A percentile compares a stretch with the other conserved stretches of the same genome.
Evolutionary conservation across 2,113 vertebrate genomes (phyloP).

Genomic region (Nannospalax galili): DNA sequence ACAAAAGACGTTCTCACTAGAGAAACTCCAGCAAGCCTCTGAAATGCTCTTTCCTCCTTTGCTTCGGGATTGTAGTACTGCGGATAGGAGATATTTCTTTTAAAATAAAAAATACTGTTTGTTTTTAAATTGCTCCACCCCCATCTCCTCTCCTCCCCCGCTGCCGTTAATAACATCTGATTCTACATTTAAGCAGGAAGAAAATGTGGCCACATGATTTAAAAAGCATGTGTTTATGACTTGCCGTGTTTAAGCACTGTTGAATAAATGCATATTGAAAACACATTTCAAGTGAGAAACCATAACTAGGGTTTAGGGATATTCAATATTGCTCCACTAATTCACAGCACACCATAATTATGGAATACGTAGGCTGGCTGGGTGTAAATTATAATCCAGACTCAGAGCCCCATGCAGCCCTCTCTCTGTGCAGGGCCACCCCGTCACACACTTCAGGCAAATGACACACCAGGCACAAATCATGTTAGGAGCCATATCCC

Average conservation of each 20-base stretch:
- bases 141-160: neutral
- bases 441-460: slow-evolving; percentile 61
- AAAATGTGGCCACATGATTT: slow-evolving; percentile 77
- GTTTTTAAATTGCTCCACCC: slow-evolving; percentile 54
- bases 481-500: slow-evolving; percentile 47
- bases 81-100: slow-evolving; percentile 60
- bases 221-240: slow-evolving; percentile 81
- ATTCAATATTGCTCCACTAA: slow-evolving; percentile 80
- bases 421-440: neutral
- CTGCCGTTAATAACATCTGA: slow-evolving; percentile 72
- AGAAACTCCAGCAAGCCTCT: slow-evolving; percentile 38
- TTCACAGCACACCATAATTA: slow-evolving; percentile 82
- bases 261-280: slow-evolving; percentile 83
- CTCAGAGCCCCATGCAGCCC: neutral
- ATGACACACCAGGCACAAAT: slow-evolving; percentile 74
- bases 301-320: slow-evolving; percentile 78
- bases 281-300: slow-evolving; percentile 82
- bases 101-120: slow-evolving; percentile 69
- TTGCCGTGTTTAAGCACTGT: slow-evolving; percentile 81
- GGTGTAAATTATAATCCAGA: slow-evolving; percentile 76
- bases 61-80: slow-evolving; percentile 20
- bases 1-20: slow-evolving; percentile 51
- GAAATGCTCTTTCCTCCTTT: slow-evolving; percentile 14
- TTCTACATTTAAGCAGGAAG: slow-evolving; percentile 76
- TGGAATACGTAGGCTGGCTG: slow-evolving; percentile 76